These are phyloP conservation scores for Rhabdophis nuchalis DNA, from an alignment of 2,797 vertebrate species.

Conservation along the genomic window DNA sequence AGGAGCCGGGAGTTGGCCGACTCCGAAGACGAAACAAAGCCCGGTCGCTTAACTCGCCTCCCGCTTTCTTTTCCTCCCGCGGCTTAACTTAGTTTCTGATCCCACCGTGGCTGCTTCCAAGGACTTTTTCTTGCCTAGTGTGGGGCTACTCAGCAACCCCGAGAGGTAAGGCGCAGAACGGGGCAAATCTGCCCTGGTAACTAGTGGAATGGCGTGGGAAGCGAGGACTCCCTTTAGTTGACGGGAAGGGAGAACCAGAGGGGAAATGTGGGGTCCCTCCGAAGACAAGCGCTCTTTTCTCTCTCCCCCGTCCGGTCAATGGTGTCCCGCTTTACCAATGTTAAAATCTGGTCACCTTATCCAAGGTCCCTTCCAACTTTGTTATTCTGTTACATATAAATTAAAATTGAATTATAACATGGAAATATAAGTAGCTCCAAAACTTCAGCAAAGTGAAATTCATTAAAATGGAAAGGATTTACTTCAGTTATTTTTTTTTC, in stretches of 20 bases:
- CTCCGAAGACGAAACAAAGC: conserved; percentile 10
- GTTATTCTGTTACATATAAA: not conserved
- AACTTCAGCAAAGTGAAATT: not conserved
- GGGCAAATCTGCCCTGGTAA: not conserved
- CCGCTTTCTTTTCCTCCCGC: not conserved
- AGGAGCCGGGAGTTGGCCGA: not conserved
- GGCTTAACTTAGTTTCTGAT: no score
- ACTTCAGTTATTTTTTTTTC: not conserved
- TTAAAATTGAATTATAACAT: not conserved
- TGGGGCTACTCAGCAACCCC: no score
- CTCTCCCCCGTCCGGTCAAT: no score
- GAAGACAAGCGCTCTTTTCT: not conserved
- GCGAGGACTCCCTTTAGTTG: not conserved
- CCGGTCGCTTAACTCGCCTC: not conserved
- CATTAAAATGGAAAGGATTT: not conserved
- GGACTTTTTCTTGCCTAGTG: not conserved
- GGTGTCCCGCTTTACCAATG: no score
- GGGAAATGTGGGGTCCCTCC: not conserved
- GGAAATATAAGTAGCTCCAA: not conserved
- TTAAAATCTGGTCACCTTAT: no score
- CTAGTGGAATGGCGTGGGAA: not conserved
- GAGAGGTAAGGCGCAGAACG: not conserved
- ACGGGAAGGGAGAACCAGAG: not conserved
- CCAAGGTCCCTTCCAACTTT: no score
- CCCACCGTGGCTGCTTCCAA: not conserved